Evolutionary conservation across 2,113 vertebrate genomes (phyloP).

Genomic region (Grallaria varia): DNA sequence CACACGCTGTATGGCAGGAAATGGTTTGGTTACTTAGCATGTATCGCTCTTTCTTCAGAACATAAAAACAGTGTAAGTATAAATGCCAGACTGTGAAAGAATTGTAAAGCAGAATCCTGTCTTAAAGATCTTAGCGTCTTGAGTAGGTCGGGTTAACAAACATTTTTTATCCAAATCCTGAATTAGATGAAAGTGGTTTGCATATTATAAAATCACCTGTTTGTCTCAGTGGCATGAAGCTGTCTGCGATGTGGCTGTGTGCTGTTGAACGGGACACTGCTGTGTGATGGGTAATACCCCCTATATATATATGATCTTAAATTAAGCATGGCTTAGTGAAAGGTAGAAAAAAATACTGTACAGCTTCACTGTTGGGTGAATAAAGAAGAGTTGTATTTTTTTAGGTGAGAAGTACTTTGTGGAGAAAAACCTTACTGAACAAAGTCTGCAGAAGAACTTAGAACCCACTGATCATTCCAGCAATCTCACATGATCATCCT

Average conservation of each 20-base stretch:
- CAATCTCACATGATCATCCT: background rate
- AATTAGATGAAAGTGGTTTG: background rate
- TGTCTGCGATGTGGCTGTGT: background rate
- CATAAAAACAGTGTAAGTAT: background rate
- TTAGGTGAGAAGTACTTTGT: background rate
- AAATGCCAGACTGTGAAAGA: background rate
- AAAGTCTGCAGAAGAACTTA: background rate
- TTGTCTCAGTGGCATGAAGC: background rate
- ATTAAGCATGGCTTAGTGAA: background rate
- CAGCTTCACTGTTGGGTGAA: background rate
- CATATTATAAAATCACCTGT: background rate
- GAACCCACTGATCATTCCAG: background rate
- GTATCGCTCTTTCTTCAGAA: background rate
- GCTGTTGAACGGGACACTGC: background rate
- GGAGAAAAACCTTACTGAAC: background rate
- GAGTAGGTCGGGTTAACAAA: background rate
- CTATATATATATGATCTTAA: background rate
- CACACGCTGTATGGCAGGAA: background rate
- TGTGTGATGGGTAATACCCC: background rate
- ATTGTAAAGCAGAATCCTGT: background rate
- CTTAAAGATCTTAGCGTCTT: background rate
- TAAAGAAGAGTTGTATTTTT: background rate
- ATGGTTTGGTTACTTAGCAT: background rate
- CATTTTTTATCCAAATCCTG: background rate
- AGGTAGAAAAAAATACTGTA: background rate